Evolutionary conservation across 1,140 invertebrate species (phyloP).

Genomic region (Drosophila neocordata): DNA sequence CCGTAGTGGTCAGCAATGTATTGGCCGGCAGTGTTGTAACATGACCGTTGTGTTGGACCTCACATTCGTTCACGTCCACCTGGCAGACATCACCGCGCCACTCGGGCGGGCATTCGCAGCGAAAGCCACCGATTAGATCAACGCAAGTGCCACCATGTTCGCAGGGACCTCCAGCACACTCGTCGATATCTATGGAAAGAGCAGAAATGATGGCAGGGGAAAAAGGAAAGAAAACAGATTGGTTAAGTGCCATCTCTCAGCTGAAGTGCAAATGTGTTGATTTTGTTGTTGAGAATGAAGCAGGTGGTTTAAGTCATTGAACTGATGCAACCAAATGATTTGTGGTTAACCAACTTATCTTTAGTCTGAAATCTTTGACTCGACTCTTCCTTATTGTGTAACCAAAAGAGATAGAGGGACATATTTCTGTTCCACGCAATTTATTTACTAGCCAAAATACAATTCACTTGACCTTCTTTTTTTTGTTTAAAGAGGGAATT

Average conservation of each 20-base stretch:
- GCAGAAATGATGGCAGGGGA: background rate
- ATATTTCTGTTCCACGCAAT: no score
- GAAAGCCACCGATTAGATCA: conserved; percentile 89
- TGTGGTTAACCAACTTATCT: conserved; percentile 50
- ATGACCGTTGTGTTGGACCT: conserved; percentile 73
- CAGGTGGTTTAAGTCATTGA: conserved; percentile 73
- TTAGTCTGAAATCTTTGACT: conserved; percentile 37
- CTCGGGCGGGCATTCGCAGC: conserved; percentile 90
- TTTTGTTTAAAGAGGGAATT: no score
- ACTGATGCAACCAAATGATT: conserved; percentile 28
- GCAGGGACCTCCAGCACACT: conserved; percentile 92
- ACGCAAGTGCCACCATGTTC: conserved; percentile 94
- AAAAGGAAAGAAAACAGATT: conserved; percentile 29
- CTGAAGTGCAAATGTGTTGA: conserved; percentile 70
- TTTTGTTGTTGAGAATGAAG: conserved; percentile 59
- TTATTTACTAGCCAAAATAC: no score
- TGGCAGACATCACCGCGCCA: conserved; percentile 93
- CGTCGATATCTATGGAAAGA: conserved; percentile 88
- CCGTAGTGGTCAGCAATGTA: conserved; percentile 82
- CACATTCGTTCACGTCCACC: conserved; percentile 88
- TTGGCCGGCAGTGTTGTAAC: conserved; percentile 37
- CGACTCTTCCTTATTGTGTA: conserved; percentile 16
- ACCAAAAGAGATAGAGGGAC: no score
- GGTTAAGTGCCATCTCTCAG: conserved; percentile 50
- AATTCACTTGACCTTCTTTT: no score